Percentiles rank a stretch among this genome's conserved stretches.
These are phyloP conservation scores for Nycticryphes semicollaris DNA, from an alignment of 2,113 vertebrate species.

Conservation along the genomic window DNA sequence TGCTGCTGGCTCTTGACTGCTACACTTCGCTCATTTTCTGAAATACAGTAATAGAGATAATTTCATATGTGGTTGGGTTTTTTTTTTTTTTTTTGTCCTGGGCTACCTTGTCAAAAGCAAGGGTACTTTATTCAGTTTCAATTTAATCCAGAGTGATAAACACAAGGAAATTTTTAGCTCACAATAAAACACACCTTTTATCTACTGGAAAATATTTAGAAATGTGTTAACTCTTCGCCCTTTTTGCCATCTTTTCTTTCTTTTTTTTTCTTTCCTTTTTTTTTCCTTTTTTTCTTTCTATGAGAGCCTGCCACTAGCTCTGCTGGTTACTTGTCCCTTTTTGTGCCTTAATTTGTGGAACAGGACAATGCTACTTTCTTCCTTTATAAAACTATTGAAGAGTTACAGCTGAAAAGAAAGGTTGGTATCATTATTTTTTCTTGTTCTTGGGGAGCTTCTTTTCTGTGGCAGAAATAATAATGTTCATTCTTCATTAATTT, in stretches of 20 bases:
- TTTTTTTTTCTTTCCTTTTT: background rate
- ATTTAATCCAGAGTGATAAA: background rate
- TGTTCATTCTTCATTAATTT: slow-evolving; percentile 1
- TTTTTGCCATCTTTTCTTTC: background rate
- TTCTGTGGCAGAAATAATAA: background rate
- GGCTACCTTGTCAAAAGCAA: background rate
- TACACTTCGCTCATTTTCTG: background rate
- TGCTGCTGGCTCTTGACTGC: background rate
- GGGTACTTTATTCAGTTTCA: background rate
- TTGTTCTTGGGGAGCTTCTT: background rate
- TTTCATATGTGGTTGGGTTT: background rate
- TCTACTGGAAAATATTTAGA: background rate
- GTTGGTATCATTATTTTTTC: background rate
- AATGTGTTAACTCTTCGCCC: background rate
- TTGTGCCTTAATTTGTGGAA: slow-evolving; percentile 16
- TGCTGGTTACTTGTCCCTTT: background rate
- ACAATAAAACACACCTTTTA: background rate
- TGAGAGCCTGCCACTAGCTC: background rate
- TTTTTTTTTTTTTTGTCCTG: background rate
- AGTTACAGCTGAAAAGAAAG: background rate
- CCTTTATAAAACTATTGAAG: background rate
- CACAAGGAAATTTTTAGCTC: background rate
- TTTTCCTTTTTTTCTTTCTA: background rate
- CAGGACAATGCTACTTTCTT: background rate
- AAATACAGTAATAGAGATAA: background rate